phyloP scores from a whole-genome alignment of 2,113 vertebrate species.

The Noturus placidus region DNA sequence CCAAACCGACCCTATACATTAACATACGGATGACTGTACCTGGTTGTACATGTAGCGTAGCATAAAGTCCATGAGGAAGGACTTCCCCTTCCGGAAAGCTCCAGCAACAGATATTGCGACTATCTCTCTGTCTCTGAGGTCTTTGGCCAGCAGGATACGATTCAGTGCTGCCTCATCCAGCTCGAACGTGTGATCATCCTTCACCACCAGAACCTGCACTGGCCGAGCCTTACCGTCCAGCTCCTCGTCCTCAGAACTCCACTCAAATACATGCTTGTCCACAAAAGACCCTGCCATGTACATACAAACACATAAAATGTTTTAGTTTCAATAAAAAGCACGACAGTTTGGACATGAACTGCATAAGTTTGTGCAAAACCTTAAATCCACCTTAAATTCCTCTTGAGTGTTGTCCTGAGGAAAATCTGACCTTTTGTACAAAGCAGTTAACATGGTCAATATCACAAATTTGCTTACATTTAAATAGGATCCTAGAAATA shows the following conservation, averaged over 20 bases:
- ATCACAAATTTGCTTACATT: background rate
- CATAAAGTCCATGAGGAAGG: slow-evolving; percentile 99
- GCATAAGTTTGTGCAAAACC: background rate
- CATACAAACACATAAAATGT: background rate
- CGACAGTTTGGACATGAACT: background rate
- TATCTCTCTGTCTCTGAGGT: slow-evolving; percentile 89
- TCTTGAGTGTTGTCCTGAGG: background rate
- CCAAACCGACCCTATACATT: background rate
- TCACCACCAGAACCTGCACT: slow-evolving; percentile 92
- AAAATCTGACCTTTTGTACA: background rate
- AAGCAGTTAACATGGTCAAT: background rate
- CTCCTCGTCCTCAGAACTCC: slow-evolving; percentile 97
- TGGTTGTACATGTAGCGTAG: slow-evolving; percentile 97
- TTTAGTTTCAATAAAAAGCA: background rate
- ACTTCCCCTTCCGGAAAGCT: slow-evolving; percentile 97
- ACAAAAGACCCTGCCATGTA: slow-evolving; percentile 75
- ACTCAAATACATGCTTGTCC: slow-evolving; percentile 85
- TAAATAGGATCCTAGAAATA: background rate
- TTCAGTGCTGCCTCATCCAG: slow-evolving; percentile 90
- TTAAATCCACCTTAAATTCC: background rate
- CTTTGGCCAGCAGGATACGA: slow-evolving; percentile 88
- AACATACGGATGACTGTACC: slow-evolving; percentile 64
- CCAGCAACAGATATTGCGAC: slow-evolving; percentile 95
- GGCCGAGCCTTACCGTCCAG: slow-evolving; percentile 86
- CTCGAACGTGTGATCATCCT: slow-evolving; percentile 96